These are phyloP conservation scores for Sebastes iracundus DNA, from an alignment of 2,797 vertebrate species.

Conservation along the genomic window DNA sequence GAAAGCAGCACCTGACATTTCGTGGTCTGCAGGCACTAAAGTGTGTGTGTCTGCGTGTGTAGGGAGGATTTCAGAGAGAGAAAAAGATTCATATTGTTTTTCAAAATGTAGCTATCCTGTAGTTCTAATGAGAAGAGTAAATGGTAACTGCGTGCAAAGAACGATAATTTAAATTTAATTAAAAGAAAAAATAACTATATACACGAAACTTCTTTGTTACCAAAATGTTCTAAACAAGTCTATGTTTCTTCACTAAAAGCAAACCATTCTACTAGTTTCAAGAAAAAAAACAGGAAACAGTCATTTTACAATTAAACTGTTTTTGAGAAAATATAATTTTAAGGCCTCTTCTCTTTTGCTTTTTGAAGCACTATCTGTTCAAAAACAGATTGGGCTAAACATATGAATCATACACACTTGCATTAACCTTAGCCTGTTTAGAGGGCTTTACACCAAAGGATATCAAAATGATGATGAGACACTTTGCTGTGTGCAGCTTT, in stretches of 20 bases:
- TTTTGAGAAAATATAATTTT: not conserved
- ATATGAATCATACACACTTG: not conserved
- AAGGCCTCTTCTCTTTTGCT: not conserved
- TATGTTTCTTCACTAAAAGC: not conserved
- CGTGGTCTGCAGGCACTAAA: slow-evolving; percentile 43
- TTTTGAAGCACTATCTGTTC: not conserved
- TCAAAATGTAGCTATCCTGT: not conserved
- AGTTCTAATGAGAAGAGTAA: not conserved
- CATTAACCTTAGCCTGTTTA: not conserved
- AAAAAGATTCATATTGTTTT: not conserved
- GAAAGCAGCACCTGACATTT: slow-evolving; percentile 16
- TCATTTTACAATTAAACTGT: not conserved
- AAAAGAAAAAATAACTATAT: not conserved
- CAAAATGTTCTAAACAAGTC: not conserved
- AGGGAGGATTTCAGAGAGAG: not conserved
- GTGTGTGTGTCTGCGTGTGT: not conserved
- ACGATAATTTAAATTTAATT: not conserved
- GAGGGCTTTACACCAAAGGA: not conserved
- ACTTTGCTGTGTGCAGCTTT: slow-evolving; percentile 4
- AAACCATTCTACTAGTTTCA: not conserved
- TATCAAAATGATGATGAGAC: not conserved
- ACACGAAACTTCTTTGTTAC: not conserved
- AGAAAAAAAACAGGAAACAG: not conserved
- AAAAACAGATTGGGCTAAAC: not conserved
- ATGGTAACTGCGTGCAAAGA: not conserved